Evolutionary conservation across 2,888 invertebrate genomes (phyloP).

Genomic region (Lycaena phlaeas): DNA sequence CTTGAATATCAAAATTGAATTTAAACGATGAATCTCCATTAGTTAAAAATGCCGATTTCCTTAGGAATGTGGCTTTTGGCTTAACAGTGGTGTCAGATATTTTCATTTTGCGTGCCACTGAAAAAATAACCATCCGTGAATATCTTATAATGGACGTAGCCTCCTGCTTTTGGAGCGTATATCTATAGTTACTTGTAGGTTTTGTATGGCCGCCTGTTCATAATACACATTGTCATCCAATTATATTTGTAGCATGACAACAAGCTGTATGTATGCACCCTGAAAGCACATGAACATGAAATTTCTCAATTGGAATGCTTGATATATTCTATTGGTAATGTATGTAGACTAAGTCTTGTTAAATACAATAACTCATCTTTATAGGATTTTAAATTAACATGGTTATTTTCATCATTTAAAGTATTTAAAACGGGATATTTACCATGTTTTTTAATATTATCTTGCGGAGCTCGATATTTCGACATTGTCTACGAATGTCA

Average conservation of each 20-base stretch:
- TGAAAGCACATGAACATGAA: background rate
- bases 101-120: conserved; percentile 74
- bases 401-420: too few relatives aligned
- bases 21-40: conserved; percentile 70
- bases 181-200: conserved; percentile 8
- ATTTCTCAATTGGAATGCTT: too few relatives aligned
- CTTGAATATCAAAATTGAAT: conserved; percentile 57
- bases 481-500: too few relatives aligned
- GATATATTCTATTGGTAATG: too few relatives aligned
- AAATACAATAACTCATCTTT: too few relatives aligned
- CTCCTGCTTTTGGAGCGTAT: background rate
- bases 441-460: too few relatives aligned
- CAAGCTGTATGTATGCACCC: background rate
- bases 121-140: conserved; percentile 31
- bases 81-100: conserved; percentile 61
- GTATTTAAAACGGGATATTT: too few relatives aligned
- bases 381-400: too few relatives aligned
- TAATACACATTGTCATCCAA: background rate
- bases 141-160: conserved; percentile 7
- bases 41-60: conserved; percentile 73
- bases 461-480: too few relatives aligned
- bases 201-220: background rate
- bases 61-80: conserved; percentile 78
- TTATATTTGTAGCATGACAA: background rate
- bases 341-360: too few relatives aligned